phyloP scores from a whole-genome alignment of 1,140 invertebrate genomes.

The Drosophila ogumai region DNA sequence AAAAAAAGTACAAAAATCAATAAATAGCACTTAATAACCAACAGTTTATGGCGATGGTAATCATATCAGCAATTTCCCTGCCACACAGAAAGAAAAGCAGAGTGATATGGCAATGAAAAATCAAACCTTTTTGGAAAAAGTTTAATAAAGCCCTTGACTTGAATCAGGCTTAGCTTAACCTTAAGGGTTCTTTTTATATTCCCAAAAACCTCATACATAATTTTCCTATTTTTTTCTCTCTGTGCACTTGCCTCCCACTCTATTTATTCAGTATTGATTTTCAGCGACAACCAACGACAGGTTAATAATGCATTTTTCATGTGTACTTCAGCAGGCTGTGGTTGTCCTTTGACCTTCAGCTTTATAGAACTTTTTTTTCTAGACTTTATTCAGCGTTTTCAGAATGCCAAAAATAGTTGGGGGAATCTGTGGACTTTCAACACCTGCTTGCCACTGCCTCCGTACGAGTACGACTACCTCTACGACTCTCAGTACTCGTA shows the following conservation, averaged over 20 bases:
- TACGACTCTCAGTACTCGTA: neutral
- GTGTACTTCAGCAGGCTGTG: slow-evolving; percentile 36
- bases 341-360: slow-evolving; percentile 15
- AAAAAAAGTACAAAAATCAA: slow-evolving; percentile 36
- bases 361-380: neutral
- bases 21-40: slow-evolving; percentile 43
- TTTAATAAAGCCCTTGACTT: neutral
- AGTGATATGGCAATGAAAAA: no score
- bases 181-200: neutral
- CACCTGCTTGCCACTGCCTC: slow-evolving; percentile 9
- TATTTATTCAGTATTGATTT: slow-evolving; percentile 48
- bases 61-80: slow-evolving; percentile 29
- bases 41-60: slow-evolving; percentile 46
- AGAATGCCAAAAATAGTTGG: neutral
- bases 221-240: neutral
- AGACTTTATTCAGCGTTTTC: neutral
- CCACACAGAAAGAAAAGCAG: neutral
- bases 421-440: slow-evolving; percentile 8
- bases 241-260: neutral
- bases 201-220: no score
- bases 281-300: slow-evolving; percentile 3
- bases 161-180: neutral
- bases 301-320: slow-evolving; percentile 53
- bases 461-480: neutral
- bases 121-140: no score